Base-by-base conservation (phyloP, 2,113 vertebrate genomes). In the Crypturellus undulatus region DNA sequence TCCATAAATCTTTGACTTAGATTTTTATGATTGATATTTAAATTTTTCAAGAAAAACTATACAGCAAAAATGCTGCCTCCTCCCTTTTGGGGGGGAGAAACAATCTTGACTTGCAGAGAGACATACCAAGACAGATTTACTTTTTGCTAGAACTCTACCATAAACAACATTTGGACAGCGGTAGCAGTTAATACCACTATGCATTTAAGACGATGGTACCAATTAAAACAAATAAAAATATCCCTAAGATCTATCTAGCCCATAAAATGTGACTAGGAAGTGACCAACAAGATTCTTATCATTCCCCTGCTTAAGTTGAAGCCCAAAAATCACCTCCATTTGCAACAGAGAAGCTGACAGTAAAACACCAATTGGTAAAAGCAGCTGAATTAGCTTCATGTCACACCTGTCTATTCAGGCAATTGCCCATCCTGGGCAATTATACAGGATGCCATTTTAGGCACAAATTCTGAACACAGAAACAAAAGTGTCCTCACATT, bases 71-170 rank as follows among this genome's bases (percentile, higher is more conserved):
- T 81, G 56, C 67, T 96, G 76, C 75, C 75, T 49, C 20, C 49
- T 21, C 11, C 49, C 49, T 49, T 49, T 92, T 95, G 76, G 87
- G 68, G 78, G 86, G 94, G 90, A 89, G 51, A 89, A 67, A 69
- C 63, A 90, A 94, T 93, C 77, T 88, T 58, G 84, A 93, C 90
- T 95, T 95, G 95, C 75, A 95, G 82, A 95, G 96, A 94, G 87
- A 83, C 60, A 97, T 94, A 87, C 75, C 78, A 78, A 95, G 70
- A 96, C 82, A 93, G 82, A 81, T 67, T 72, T 94, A 87, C 80
- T 92, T 96, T 95, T 94, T 51, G 45, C 71, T 79, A 28, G 34
- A 60, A 84, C 62, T 79, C 75, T 79, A 95, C 88, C 68, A 80
- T 84, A 88, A 87, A 21, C 63, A 92, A 89, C 45, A 78, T 92